Evolutionary conservation across 2,113 vertebrate species (phyloP).

Genomic region (Anarrhichthys ocellatus): DNA sequence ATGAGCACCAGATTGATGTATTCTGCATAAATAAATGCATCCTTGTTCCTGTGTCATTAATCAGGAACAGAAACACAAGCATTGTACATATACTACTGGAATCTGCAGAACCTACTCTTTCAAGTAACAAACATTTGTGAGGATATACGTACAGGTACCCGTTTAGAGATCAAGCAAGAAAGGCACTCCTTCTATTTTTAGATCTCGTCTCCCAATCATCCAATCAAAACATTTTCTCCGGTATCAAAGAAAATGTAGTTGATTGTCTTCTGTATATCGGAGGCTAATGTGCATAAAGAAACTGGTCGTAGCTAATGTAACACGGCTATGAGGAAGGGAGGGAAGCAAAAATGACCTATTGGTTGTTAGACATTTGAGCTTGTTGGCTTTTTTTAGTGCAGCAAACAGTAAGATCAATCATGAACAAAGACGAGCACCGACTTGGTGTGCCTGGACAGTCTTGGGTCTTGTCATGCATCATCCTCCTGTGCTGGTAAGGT

Average conservation of each 20-base stretch:
- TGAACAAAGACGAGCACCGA: neutral
- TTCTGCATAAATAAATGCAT: neutral
- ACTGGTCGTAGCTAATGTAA: neutral
- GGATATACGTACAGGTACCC: neutral
- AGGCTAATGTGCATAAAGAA: neutral
- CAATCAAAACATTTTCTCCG: neutral
- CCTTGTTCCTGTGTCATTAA: neutral
- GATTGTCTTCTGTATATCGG: neutral
- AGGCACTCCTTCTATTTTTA: neutral
- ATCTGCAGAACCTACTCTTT: neutral
- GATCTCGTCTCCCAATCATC: neutral
- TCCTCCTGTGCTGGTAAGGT: slow-evolving; percentile 11
- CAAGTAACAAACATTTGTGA: neutral
- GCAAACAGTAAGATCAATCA: neutral
- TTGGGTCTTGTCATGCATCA: slow-evolving; percentile 38
- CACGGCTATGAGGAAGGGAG: neutral
- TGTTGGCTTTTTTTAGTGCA: slow-evolving; percentile 7
- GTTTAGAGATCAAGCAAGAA: neutral
- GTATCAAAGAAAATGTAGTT: neutral
- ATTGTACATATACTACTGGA: neutral
- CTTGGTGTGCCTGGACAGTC: slow-evolving; percentile 22
- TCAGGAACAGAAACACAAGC: neutral
- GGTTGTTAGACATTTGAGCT: neutral
- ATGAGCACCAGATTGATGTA: neutral
- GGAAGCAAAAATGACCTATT: neutral